Evolutionary conservation across 2,888 invertebrate genomes (phyloP), one percentile per base, ranked within the genome.

Genomic region (Carpatolechia fugitivella): DNA sequence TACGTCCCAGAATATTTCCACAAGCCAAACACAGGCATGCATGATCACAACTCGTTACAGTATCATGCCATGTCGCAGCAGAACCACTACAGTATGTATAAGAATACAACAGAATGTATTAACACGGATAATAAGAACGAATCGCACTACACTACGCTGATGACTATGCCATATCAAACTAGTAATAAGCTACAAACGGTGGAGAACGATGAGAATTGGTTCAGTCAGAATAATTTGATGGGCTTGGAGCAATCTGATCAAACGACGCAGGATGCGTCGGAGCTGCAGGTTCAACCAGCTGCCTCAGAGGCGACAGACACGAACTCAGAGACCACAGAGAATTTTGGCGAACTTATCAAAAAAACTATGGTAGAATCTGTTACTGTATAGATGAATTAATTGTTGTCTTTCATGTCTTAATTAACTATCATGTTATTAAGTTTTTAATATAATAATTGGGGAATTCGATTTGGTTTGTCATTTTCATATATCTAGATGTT

Each of bases 311-410:
- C 70, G 13, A 6, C 44, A 24, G 80, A 80, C 60, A 65, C 59
- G 71, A 77, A 72, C 40, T 59, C 72, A 16, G 89, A 89, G 51
- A 65, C 79, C 33, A 81, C 82, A 65, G 96, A 96, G 72, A 97
- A 97, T 81, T 96, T 97, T 75, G 97, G 97, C 53, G 97, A 97
- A 90, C 95, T 97, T 70, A 97, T 97, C 68, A 97, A 97, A 84
- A 96, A 97, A 85, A 95, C 96, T 61, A 96, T 97, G 93, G 96
- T 97, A 76, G 97, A 97, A 83, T 96, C 96, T 70, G 96, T 96
- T 70, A 95, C 94, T 70, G 95, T 95, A 89, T 96, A 93, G 92
- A 78, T 78, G 66, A 83, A 74, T 80, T 78, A 76, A 74, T 80
- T 84, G 82, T 87, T 85, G 81, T 88, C 72, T 80, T 81, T 76